Percentiles rank a stretch among this genome's conserved stretches.
Evolutionary conservation across 2,888 invertebrate genomes (phyloP).

Genomic region (Noctuana brunneofusca): DNA sequence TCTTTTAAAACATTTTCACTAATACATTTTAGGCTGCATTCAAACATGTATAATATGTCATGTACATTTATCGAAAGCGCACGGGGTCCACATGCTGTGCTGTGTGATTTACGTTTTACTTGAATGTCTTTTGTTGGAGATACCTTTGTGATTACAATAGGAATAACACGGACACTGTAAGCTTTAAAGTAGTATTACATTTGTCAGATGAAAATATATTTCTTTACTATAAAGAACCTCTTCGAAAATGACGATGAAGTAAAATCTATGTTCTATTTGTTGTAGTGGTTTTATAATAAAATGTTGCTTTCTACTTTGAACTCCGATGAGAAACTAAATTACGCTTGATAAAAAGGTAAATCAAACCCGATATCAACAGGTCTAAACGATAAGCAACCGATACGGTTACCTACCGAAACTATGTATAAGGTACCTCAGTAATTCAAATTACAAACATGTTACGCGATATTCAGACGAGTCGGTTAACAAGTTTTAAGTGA

Average conservation of each 20-base stretch:
- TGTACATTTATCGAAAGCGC: conserved; percentile 14
- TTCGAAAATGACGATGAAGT: not conserved
- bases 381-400: conserved; percentile 3
- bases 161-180: conserved; percentile 10
- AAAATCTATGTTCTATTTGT: not conserved
- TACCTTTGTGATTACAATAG: conserved; percentile 21
- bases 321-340: not conserved
- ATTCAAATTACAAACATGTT: not conserved
- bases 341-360: not conserved
- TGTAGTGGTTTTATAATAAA: not conserved
- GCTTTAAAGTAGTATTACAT: conserved; percentile 12
- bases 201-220: not conserved
- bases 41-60: too few species aligned
- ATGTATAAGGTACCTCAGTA: too few species aligned
- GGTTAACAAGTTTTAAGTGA: conserved; percentile 19
- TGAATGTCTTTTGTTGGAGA: conserved; percentile 23
- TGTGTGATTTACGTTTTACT: conserved; percentile 31
- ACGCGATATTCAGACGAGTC: conserved; percentile 9
- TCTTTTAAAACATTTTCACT: not conserved
- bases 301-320: not conserved
- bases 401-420: too few species aligned
- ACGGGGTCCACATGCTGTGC: conserved; percentile 16
- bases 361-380: not conserved
- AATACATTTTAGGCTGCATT: conserved; percentile 16
- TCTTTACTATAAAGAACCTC: not conserved